Percentiles rank a stretch among this genome's conserved stretches.
Conservation (phyloP, 1,140 invertebrate species). For the Bombus soroeensis region DNA sequence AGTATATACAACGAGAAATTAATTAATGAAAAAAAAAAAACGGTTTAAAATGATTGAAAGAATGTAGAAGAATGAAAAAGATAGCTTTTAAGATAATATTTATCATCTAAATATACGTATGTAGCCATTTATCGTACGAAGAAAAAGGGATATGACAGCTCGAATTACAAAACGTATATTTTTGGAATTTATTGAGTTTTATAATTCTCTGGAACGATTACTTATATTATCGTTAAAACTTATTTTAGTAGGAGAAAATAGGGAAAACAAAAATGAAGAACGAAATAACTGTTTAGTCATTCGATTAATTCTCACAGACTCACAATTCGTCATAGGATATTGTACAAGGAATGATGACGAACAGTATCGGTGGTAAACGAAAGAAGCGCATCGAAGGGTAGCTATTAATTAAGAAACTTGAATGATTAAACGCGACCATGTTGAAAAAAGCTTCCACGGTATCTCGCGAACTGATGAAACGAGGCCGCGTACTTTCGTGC, state of each 20-base stretch:
- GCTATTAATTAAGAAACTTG: constrained; percentile 68
- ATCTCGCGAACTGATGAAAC: constrained; percentile 35
- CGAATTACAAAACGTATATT: too few relatives aligned
- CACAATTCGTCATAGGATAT: not conserved
- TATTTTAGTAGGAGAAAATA: too few relatives aligned
- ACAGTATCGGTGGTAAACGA: not conserved
- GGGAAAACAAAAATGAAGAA: too few relatives aligned
- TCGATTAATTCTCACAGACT: not conserved
- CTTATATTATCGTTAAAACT: not conserved
- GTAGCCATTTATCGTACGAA: too few relatives aligned
- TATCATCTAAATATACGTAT: too few relatives aligned
- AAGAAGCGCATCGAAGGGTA: not conserved
- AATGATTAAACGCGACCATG: constrained; percentile 60
- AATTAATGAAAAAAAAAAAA: not conserved
- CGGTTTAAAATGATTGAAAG: not conserved
- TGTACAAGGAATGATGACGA: not conserved
- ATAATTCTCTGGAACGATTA: fast-evolving
- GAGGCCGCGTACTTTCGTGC: not conserved
- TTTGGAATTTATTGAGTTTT: too few relatives aligned
- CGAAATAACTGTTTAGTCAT: not conserved
- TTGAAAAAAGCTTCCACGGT: constrained; percentile 17
- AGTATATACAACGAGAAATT: not conserved
- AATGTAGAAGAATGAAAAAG: not conserved
- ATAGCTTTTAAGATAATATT: not conserved
- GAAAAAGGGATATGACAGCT: too few relatives aligned